These are phyloP conservation scores for Malaclemys terrapin DNA, from an alignment of 2,113 vertebrate genomes.

Conservation along the genomic window DNA sequence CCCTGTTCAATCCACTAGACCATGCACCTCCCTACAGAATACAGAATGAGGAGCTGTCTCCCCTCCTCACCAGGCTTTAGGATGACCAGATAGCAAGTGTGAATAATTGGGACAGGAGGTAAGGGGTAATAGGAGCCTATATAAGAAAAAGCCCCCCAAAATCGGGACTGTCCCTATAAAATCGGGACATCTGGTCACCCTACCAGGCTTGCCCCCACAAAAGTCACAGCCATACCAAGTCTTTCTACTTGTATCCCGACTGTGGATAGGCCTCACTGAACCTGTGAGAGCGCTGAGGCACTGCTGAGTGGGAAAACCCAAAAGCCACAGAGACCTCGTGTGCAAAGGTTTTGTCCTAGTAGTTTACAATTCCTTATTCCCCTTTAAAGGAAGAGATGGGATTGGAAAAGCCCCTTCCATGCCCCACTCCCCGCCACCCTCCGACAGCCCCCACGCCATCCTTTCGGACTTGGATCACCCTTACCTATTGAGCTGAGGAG, in stretches of 20 bases:
- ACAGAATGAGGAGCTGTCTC: not conserved
- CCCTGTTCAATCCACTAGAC: not conserved
- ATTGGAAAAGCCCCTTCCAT: slow-evolving; percentile 92
- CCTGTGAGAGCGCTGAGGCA: not conserved
- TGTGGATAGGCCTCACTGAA: fast-evolving
- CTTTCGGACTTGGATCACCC: slow-evolving; percentile 98
- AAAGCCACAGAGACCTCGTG: slow-evolving; percentile 71
- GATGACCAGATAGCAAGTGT: no score
- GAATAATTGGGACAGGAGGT: no score
- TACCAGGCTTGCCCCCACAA: not conserved
- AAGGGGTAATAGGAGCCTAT: no score
- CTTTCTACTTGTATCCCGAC: not conserved
- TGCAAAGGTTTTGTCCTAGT: slow-evolving; percentile 69
- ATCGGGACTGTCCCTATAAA: no score
- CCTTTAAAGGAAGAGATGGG: slow-evolving; percentile 97
- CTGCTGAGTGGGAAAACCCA: slow-evolving; percentile 70
- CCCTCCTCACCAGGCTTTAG: not conserved
- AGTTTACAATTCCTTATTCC: slow-evolving; percentile 86
- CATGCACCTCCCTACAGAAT: not conserved
- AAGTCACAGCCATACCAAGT: not conserved
- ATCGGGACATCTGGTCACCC: no score
- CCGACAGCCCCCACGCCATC: slow-evolving; percentile 80
- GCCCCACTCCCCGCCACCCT: slow-evolving; percentile 86
- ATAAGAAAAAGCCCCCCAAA: no score
- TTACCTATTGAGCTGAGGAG: slow-evolving; percentile 99